phyloP scores from a whole-genome alignment of 2,888 invertebrate species.

The Heliconius ethilla region DNA sequence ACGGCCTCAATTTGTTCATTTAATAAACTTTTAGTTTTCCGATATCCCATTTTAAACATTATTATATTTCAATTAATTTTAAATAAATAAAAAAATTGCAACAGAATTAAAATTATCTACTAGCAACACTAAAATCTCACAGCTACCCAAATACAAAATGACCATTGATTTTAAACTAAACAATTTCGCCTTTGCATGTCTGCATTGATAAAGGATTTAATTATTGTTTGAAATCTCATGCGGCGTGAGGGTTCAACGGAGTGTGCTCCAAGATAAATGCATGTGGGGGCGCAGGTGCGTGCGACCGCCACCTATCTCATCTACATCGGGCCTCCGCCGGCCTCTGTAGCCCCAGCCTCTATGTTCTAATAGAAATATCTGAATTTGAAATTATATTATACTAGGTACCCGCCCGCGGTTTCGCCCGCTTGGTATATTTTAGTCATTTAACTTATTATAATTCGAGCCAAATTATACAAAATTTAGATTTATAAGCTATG shows the following conservation, averaged over 20 bases:
- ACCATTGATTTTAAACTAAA: constrained; percentile 15
- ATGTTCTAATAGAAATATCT: constrained; percentile 8
- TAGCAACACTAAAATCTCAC: background rate
- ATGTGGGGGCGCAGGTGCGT: constrained; percentile 38
- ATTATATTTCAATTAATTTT: background rate
- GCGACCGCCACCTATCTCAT: constrained; percentile 41
- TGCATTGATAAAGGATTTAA: constrained; percentile 31
- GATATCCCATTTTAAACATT: no score
- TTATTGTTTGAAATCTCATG: constrained; percentile 24
- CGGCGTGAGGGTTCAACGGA: constrained; percentile 43
- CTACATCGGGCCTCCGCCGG: constrained; percentile 12
- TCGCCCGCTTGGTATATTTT: no score
- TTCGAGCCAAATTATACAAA: no score
- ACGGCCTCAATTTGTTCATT: no score
- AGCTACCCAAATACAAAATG: constrained; percentile 2
- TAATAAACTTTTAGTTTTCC: no score
- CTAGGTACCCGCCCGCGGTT: background rate
- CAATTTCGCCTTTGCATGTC: constrained; percentile 25
- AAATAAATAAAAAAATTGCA: background rate
- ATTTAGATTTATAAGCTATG: no score
- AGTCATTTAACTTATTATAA: no score
- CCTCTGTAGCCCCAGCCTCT: constrained; percentile 6
- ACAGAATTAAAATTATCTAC: background rate
- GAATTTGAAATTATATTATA: constrained; percentile 14
- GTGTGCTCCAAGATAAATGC: constrained; percentile 58